Conservation (phyloP, 1,140 invertebrate species). For the Trichogramma pretiosum region DNA sequence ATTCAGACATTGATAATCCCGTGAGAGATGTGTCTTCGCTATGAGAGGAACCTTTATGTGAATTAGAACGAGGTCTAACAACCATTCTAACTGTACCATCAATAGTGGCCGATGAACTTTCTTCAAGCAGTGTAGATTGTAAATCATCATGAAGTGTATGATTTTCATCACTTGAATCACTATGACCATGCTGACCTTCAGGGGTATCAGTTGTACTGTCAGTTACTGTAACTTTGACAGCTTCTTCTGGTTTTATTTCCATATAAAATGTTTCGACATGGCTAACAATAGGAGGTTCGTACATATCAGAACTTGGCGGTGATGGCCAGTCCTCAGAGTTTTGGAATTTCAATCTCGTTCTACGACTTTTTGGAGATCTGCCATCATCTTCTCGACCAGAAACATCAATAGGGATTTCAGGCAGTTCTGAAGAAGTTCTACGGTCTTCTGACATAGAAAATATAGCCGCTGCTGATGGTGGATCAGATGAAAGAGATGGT, state of each 20-base stretch:
- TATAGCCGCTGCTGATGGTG: conserved; percentile 47
- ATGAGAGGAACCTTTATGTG: conserved; percentile 57
- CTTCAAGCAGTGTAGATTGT: conserved; percentile 38
- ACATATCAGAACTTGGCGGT: conserved; percentile 60
- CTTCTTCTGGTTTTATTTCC: conserved; percentile 62
- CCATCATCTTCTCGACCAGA: conserved; percentile 40
- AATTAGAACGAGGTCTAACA: conserved; percentile 63
- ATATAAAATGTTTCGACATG: conserved; percentile 79
- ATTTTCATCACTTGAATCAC: conserved; percentile 50
- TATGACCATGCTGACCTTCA: conserved; percentile 29
- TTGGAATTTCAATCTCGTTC: conserved; percentile 41
- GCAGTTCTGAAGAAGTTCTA: conserved; percentile 70
- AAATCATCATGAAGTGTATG: conserved; percentile 41
- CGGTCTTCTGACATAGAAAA: conserved; percentile 62
- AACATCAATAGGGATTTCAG: conserved; percentile 67
- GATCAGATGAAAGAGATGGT: conserved; percentile 74
- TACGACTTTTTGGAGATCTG: conserved; percentile 42
- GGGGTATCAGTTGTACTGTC: conserved; percentile 43
- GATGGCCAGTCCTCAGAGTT: conserved; percentile 71
- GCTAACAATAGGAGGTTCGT: conserved; percentile 58
- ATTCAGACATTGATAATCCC: conserved; percentile 73
- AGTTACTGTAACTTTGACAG: conserved; percentile 58
- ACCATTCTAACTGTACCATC: conserved; percentile 71
- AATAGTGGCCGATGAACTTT: conserved; percentile 52
- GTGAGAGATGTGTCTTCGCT: conserved; percentile 76